Evolutionary conservation across 2,113 vertebrate species (phyloP).

Genomic region (Monopterus albus): DNA sequence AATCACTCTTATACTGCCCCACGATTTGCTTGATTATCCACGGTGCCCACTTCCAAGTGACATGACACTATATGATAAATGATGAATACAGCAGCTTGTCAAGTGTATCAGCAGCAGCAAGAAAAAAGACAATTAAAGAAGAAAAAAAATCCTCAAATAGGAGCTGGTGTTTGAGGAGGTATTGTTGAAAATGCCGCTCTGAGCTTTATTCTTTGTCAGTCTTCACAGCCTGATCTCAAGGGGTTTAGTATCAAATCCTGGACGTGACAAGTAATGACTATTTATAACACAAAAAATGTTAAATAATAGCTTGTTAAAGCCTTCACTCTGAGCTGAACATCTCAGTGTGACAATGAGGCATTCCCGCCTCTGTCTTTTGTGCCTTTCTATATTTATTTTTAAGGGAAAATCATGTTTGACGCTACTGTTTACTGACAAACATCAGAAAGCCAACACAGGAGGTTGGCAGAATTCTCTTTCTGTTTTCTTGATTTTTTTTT

Average conservation of each 20-base stretch:
- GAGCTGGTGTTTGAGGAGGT: conserved; percentile 47
- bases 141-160: conserved; percentile 56
- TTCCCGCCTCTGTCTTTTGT: conserved; percentile 13
- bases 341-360: conserved; percentile 33
- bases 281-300: conserved; percentile 59
- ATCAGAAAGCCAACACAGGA: conserved; percentile 44
- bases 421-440: conserved; percentile 56
- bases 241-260: conserved; percentile 66
- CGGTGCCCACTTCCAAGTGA: conserved; percentile 41
- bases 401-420: conserved; percentile 52
- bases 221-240: conserved; percentile 54
- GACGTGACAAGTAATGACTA: conserved; percentile 67
- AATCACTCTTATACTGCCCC: conserved; percentile 29
- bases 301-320: conserved; percentile 67
- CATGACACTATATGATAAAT: conserved; percentile 32
- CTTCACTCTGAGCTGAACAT: conserved; percentile 34
- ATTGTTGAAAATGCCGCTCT: conserved; percentile 50
- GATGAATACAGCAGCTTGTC: conserved; percentile 47
- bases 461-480: conserved; percentile 26
- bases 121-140: conserved; percentile 40
- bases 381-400: conserved; percentile 33
- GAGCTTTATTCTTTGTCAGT: conserved; percentile 60
- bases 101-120: background rate
- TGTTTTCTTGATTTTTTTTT: background rate
- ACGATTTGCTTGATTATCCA: conserved; percentile 57